phyloP scores from a whole-genome alignment of 2,888 invertebrate genomes.

The Ormyrus labotus region DNA sequence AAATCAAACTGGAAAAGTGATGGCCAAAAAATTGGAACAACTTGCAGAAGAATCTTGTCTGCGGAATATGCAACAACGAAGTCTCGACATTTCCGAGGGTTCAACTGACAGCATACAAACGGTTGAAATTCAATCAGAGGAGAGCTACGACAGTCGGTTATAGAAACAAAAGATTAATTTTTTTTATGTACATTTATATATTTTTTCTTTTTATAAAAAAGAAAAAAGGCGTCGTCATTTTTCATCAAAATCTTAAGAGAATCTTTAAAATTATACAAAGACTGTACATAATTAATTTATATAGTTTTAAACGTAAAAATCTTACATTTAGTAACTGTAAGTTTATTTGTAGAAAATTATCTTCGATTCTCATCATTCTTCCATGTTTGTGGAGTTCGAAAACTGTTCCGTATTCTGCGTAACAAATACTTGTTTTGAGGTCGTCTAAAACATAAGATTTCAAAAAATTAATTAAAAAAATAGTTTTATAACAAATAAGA shows the following conservation, averaged over 20 bases:
- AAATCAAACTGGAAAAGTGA: slow-evolving; percentile 81
- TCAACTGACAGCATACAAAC: not conserved
- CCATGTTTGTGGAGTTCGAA: slow-evolving; percentile 62
- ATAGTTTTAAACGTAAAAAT: slow-evolving; percentile 28
- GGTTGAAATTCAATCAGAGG: slow-evolving; percentile 15
- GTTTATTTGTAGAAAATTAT: slow-evolving; percentile 20
- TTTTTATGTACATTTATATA: slow-evolving; percentile 43
- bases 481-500: too few relatives aligned
- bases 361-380: slow-evolving; percentile 59
- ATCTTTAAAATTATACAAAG: slow-evolving; percentile 39
- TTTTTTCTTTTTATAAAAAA: slow-evolving; percentile 23
- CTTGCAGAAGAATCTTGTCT: slow-evolving; percentile 71
- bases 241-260: slow-evolving; percentile 24
- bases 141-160: slow-evolving; percentile 34
- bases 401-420: slow-evolving; percentile 68
- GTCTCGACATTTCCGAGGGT: slow-evolving; percentile 24
- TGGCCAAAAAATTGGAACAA: slow-evolving; percentile 76
- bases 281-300: slow-evolving; percentile 47
- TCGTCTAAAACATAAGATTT: too few relatives aligned
- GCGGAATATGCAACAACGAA: slow-evolving; percentile 53
- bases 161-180: slow-evolving; percentile 37
- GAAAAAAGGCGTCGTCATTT: slow-evolving; percentile 12
- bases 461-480: too few relatives aligned
- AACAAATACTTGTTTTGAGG: slow-evolving; percentile 65
- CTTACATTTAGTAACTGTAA: slow-evolving; percentile 38